Evolutionary conservation across 2,888 invertebrate species (phyloP), one percentile per base, ranked within the genome.

Genomic region (Dione juno): DNA sequence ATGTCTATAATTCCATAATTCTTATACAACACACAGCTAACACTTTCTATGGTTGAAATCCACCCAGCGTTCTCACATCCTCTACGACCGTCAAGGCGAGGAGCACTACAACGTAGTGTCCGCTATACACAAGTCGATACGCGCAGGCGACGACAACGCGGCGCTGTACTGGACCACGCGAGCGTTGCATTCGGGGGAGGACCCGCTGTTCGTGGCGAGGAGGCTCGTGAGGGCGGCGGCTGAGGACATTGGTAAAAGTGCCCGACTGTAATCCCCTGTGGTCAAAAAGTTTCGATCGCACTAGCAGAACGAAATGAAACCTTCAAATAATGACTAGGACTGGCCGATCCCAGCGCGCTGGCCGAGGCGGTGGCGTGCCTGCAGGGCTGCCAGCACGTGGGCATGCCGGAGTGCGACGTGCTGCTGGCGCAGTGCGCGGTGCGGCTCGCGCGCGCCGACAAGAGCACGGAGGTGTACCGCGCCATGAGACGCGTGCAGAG

Each of bases 61-160:
- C 19, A 54, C 77, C 48, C 86, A 96, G 94, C 95, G 96, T 78
- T 95, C 96, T 0, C 97, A 97, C 82, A 93, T 97, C 84, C 82
- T 97, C 48, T 97, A 97, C 84, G 97, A 97, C 82, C 94, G 94
- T 68, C 94, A 95, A 84, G 97, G 97, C 10, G 97, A 97, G 64
- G 96, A 97, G 81, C 97, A 97, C 86, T 97, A 97, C 85, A 96
- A 97, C 83, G 95, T 95, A 50, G 95, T 97, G 78, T 97, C 97
- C 1, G 97, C 97, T 0, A 89, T 97, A 76, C 97, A 97, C 80
- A 97, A 97, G 86, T 96, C 97, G 0, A 95, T 97, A 65, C 93
- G 97, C 76, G 97, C 97, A 0, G 95, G 96, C 19, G 96, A 97
- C 84, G 96, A 95, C 73, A 96, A 96, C 86, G 97, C 97, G 2